These are phyloP conservation scores for Lycocorax pyrrhopterus DNA, from an alignment of 2,113 vertebrate genomes.

Conservation along the genomic window DNA sequence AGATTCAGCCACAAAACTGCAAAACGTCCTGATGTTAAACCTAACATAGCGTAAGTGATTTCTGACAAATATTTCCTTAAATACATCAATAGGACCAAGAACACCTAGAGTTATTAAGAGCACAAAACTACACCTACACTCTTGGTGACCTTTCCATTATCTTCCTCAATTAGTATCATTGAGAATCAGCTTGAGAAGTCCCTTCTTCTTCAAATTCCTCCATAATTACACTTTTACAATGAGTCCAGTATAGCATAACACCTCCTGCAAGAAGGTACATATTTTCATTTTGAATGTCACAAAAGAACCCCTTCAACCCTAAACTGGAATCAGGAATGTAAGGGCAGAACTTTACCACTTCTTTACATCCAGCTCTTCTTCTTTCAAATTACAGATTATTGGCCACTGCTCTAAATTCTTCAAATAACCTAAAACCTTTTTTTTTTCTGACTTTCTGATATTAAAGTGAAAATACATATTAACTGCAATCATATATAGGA, in stretches of 20 bases:
- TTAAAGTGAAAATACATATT: neutral
- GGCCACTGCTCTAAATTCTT: neutral
- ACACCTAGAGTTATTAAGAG: neutral
- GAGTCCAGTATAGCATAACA: neutral
- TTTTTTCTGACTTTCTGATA: neutral
- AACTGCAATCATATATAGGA: rapidly evolving
- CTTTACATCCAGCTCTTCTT: neutral
- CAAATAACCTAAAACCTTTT: neutral
- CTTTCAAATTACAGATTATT: neutral
- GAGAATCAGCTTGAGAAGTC: neutral
- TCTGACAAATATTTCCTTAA: neutral
- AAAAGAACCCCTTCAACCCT: neutral
- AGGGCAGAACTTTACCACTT: neutral
- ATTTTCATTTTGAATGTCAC: neutral
- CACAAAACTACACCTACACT: neutral
- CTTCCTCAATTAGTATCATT: neutral
- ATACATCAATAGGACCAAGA: neutral
- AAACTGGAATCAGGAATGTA: neutral
- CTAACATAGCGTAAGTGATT: neutral
- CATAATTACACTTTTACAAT: neutral
- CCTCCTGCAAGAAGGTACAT: neutral
- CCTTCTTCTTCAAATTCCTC: neutral
- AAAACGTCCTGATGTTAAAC: neutral
- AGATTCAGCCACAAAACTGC: neutral
- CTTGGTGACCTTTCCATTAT: neutral